Evolutionary conservation across 1,140 invertebrate genomes (phyloP), one percentile per base, ranked within the genome.

Genomic region (Reticulitermes speratus): DNA sequence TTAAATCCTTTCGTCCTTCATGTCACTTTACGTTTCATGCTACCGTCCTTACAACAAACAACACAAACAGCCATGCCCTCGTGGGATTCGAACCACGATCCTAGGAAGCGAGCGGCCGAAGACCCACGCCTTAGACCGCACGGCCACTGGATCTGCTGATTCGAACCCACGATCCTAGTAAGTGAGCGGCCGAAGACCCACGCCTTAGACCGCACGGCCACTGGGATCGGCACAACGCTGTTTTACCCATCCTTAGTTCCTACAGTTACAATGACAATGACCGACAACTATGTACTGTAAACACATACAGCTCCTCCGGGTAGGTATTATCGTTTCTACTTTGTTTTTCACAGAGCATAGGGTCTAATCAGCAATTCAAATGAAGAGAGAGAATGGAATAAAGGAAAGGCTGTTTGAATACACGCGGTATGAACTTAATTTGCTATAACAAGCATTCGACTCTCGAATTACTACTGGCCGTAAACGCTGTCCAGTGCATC

Each of bases 401-500:
- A 75, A 75, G 65, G n/a, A 75, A 30, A 25, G 25, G 25, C n/a
- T 75, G n/a, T 75, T 75, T 75, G n/a, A 75, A 75, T 75, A 7
- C 65, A 75, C n/a, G 65, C 65, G 7, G 65, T 30, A 30, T 75
- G 65, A 75, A 75, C 65, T 75, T 75, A 75, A 75, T 75, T 75
- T 75, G 65, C 65, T 75, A 75, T 75, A 75, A 75, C 65, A 75
- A 75, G 65, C 65, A 75, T 75, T 75, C 65, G 65, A 75, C 65
- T 75, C 25, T 16, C n/a, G 59, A 65, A 65, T 65, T 65, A 65
- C 21, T 65, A 65, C 59, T 14, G 14, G n/a, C n/a, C n/a, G 25
- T 75, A 75, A 75, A 75, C n/a, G 65, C n/a, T 30, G 65, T 75
- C 65, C 65, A 75, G 25, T 75, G n/a, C n/a, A 75, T 9, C 65